These are phyloP conservation scores for Pomacea maculata DNA, from an alignment of 1,140 invertebrate genomes.

Conservation along the genomic window DNA sequence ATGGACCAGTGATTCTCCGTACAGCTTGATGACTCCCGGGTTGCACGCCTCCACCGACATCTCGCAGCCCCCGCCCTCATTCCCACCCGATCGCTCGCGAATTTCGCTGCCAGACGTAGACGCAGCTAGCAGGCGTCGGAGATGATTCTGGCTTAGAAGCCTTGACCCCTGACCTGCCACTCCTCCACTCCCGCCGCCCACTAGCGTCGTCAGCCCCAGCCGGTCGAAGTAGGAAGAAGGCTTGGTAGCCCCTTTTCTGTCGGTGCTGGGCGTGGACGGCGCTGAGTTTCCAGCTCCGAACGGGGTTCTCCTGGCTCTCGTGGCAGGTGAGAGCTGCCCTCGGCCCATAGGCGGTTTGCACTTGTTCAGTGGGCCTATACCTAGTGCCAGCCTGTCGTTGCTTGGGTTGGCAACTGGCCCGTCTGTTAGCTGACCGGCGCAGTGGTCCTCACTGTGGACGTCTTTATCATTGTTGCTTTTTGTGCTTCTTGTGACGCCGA, in stretches of 20 bases:
- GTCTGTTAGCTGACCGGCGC: no score
- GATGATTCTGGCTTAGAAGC: conserved; percentile 3
- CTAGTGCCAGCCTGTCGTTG: no score
- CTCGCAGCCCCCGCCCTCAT: conserved; percentile 29
- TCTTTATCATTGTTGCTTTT: no score
- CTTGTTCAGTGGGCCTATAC: background rate
- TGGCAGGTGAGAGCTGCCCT: conserved; percentile 1
- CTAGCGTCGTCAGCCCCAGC: background rate
- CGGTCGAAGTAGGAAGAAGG: background rate
- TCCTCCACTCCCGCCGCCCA: background rate
- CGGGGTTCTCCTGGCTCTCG: conserved; percentile 3
- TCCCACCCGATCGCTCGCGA: background rate
- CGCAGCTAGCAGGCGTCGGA: background rate
- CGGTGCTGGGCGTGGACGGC: background rate
- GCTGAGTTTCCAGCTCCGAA: background rate
- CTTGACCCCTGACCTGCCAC: background rate
- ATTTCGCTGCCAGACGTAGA: background rate
- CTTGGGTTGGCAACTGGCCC: no score
- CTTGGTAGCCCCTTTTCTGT: background rate
- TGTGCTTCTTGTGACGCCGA: no score
- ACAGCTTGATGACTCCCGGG: conserved; percentile 57
- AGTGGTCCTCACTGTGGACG: no score
- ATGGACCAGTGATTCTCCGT: conserved; percentile 52
- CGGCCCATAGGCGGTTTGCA: background rate
- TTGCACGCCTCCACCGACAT: conserved; percentile 50